phyloP scores from a whole-genome alignment of 2,797 vertebrate genomes.

The Acomys russatus region DNA sequence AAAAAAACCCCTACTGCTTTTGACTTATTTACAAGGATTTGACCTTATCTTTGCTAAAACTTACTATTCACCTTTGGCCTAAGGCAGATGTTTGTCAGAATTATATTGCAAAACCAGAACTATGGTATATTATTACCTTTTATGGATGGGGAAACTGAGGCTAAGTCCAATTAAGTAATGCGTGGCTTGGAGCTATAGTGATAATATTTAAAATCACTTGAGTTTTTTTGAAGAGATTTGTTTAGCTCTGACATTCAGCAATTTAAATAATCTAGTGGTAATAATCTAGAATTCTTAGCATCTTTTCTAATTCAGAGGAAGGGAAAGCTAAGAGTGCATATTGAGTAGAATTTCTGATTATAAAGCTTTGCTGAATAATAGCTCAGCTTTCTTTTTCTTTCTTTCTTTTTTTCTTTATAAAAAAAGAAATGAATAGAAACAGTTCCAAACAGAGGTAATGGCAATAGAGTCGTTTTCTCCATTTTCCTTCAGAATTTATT shows the following conservation, averaged over 20 bases:
- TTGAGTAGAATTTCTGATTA: slow-evolving; percentile 17
- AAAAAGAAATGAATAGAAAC: neutral
- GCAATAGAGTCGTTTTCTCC: slow-evolving; percentile 44
- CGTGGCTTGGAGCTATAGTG: neutral
- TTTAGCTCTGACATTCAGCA: neutral
- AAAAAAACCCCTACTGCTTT: neutral
- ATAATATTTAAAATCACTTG: neutral
- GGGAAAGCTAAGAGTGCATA: neutral
- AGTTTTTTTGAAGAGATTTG: neutral
- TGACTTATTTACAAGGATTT: neutral
- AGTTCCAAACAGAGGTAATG: slow-evolving; percentile 38
- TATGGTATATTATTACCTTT: neutral
- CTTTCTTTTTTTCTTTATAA: neutral
- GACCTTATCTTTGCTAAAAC: neutral
- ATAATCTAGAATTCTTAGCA: neutral
- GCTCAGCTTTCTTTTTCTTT: neutral
- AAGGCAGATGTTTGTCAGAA: neutral
- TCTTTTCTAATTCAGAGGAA: slow-evolving; percentile 6
- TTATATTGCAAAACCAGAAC: neutral
- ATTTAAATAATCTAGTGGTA: neutral
- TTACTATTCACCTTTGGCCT: neutral
- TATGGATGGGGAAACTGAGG: neutral
- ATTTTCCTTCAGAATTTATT: slow-evolving; percentile 58
- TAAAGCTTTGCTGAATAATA: neutral
- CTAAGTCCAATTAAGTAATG: neutral